Evolutionary conservation across 2,888 invertebrate species (phyloP), one percentile per base, ranked within the genome.

Genomic region (Melinopterus prodromus): DNA sequence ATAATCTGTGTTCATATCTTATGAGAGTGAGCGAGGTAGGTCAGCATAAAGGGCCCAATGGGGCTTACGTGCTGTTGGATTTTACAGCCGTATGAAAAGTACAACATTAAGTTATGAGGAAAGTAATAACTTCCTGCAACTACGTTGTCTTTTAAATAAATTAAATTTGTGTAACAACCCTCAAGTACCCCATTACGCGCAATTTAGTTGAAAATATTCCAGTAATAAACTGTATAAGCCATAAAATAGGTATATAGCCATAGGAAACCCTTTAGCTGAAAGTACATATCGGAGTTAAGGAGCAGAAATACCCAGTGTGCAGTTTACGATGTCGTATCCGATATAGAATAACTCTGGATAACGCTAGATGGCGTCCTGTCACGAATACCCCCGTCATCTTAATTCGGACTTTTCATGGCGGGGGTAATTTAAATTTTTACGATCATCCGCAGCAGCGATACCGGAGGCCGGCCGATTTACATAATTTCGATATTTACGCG

Each of bases 401-500:
- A 74, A 74, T 74, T 74, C 74, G 36, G 74, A 74, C 37, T 74
- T 74, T 74, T 74, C 74, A 74, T 74, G 36, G 36, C 36, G 74
- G 35, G 53, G n/a, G 74, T 36, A 35, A 74, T 74, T 74, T 74
- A 74, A 74, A 74, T 74, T 74, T 74, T 74, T 74, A 74, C 74
- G 74, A 74, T 35, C 74, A 37, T n/a, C 26, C 26, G 71, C 71
- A 26, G 26, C 26, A 26, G 26, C 26, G 26, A 26, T 26, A 26
- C 26, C 26, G 26, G 71, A 12, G 6, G 71, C 71, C 15, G 74
- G n/a, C 36, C 74, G 74, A 74, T 74, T 74, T 74, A 35, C 74
- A 74, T 74, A 74, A 74, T 74, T 74, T 74, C 74, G 74, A 74
- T 74, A 74, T 74, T 74, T 74, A 36, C 74, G 74, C 74, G 36